A percentile compares a stretch with the other conserved stretches of the same genome.
phyloP scores from a whole-genome alignment of 30 jellyfish, hydroid and myxozoan genomes.

The Nemopilema nomurai region DNA sequence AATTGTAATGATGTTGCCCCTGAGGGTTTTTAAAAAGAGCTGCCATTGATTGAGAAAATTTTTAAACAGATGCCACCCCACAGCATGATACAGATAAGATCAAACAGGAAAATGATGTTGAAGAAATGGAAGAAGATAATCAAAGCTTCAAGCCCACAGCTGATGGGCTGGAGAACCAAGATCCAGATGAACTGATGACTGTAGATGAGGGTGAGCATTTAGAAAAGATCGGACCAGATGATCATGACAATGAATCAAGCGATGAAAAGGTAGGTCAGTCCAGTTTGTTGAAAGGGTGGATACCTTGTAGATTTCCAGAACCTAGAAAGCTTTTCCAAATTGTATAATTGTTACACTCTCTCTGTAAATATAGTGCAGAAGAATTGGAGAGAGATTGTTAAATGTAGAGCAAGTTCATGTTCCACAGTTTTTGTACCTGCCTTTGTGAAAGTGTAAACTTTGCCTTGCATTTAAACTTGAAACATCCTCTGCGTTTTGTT shows the following conservation, averaged over 20 bases:
- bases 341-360: too few relatives aligned
- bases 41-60: neutral
- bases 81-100: neutral
- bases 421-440: too few relatives aligned
- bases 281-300: neutral
- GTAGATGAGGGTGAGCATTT: constrained; percentile 1
- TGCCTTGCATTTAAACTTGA: too few relatives aligned
- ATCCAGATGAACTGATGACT: constrained; percentile 50
- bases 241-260: neutral
- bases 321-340: too few relatives aligned
- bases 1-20: too few relatives aligned
- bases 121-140: neutral
- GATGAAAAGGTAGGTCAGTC: neutral
- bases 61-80: neutral
- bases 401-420: too few relatives aligned
- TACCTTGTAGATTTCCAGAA: too few relatives aligned
- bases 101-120: neutral
- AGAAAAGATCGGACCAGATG: neutral
- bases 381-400: too few relatives aligned
- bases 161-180: constrained; percentile 33
- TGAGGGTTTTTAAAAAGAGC: neutral
- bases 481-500: too few relatives aligned
- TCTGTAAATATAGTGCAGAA: too few relatives aligned
- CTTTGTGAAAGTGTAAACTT: too few relatives aligned
- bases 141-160: neutral